Conservation (phyloP, 2,888 invertebrate genomes). For the Cephus rjabovi region DNA sequence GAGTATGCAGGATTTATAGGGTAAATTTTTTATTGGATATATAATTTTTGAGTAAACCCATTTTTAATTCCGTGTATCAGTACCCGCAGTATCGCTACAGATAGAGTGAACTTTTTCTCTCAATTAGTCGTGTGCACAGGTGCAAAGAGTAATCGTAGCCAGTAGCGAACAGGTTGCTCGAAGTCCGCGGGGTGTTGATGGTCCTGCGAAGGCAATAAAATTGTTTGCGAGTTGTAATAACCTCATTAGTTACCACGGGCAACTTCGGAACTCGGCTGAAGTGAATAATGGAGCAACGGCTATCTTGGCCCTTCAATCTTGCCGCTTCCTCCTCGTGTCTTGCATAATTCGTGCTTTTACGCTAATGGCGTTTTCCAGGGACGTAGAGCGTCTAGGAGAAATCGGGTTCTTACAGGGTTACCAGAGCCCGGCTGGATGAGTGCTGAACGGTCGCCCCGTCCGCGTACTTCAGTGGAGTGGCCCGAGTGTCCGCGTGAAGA, state of each 20-base stretch:
- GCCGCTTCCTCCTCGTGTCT: slow-evolving; percentile 7
- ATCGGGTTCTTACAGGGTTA: neutral
- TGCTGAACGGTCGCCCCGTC: neutral
- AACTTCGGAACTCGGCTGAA: slow-evolving; percentile 17
- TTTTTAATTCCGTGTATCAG: neutral
- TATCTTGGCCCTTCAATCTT: slow-evolving; percentile 22
- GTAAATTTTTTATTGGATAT: neutral
- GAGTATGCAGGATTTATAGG: neutral
- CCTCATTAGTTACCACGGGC: slow-evolving; percentile 20
- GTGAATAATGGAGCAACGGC: slow-evolving; percentile 21
- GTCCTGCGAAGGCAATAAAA: slow-evolving; percentile 22
- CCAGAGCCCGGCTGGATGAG: neutral
- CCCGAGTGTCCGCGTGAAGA: neutral
- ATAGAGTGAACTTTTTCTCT: neutral
- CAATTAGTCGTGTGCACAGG: neutral
- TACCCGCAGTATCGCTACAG: neutral
- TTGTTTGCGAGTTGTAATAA: slow-evolving; percentile 25
- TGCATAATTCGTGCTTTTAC: slow-evolving; percentile 9
- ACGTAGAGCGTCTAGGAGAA: neutral
- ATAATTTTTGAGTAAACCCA: neutral
- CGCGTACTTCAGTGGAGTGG: neutral
- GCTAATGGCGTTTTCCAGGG: slow-evolving; percentile 7
- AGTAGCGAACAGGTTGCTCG: neutral
- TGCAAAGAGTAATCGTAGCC: neutral
- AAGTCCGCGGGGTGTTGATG: slow-evolving; percentile 16